Evolutionary conservation across 2,888 invertebrate species (phyloP), one percentile per base, ranked within the genome.

Genomic region (Stramonita haemastoma): DNA sequence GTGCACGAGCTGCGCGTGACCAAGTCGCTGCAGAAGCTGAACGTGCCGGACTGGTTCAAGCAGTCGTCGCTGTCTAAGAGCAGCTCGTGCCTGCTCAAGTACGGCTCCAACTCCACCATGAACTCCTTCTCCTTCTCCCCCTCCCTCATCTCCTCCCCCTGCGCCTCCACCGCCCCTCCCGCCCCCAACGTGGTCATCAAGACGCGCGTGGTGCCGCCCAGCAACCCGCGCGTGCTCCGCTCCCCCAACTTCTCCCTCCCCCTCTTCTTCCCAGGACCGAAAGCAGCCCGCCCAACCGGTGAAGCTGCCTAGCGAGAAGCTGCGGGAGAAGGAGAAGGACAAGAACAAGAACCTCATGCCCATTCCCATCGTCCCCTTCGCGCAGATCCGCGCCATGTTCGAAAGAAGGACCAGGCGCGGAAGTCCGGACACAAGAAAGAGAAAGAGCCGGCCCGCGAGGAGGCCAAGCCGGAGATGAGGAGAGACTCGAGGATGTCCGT

Each of bases 1-100:
- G 98, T 98, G 96, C 98, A 98, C 96, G 98, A 99, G 96, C 97
- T 99, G 93, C 97, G 99, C 93, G 98, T 99, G 91, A 98, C 98
- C 96, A 97, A 98, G 94, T 99, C 99, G 88, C 96, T 99, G 95
- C 98, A 98, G 96, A 98, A 98, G 95, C 97, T 99, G 94, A 98
- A 98, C 96, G 98, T 99, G 92, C 99, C 99, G 91, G 98, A 99
- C 96, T 99, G 99, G 99, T 99, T 97, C 96, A 97, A 97, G 96
- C 97, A 94, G 89, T 95, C 96, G n/a, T 93, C 92, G 89, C 92
- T 95, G 89, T 94, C 94, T 89, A 93, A 94, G 83, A 94, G 94
- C 90, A 94, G 93, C 81, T 94, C 94, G 90, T 94, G 93, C 85
- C 93, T 94, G 84, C 93, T 94, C 90, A 93, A 94, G 32, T 92